A percentile compares a stretch with the other conserved stretches of the same genome.
phyloP scores from a whole-genome alignment of 1,140 invertebrate genomes.

The Heliothis subflexa region DNA sequence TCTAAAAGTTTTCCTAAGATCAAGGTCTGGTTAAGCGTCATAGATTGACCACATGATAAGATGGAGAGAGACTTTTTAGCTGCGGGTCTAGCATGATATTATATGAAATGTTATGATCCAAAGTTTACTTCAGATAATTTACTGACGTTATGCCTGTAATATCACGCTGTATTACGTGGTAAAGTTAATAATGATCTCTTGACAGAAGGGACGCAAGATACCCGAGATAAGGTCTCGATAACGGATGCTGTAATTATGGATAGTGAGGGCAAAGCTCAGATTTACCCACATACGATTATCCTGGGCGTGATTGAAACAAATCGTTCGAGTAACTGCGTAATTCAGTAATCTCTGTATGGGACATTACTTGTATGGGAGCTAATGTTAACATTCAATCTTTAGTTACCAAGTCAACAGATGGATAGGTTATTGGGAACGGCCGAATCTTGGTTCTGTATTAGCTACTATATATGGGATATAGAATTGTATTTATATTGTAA shows the following conservation, averaged over 20 bases:
- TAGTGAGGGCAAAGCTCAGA: background rate
- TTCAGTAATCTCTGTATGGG: no score
- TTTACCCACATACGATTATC: constrained; percentile 4
- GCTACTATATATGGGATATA: background rate
- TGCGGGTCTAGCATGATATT: constrained; percentile 2
- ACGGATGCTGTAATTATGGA: constrained; percentile 31
- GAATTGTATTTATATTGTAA: background rate
- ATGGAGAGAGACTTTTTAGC: background rate
- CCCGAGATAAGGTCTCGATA: background rate
- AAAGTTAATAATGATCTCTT: constrained; percentile 6
- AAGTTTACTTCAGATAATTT: background rate
- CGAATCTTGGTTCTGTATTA: no score
- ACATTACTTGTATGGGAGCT: no score
- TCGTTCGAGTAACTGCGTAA: background rate
- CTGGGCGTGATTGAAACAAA: constrained; percentile 30
- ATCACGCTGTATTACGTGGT: background rate
- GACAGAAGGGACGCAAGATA: background rate
- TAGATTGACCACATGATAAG: background rate
- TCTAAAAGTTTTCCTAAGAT: constrained; percentile 20
- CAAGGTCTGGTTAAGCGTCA: background rate
- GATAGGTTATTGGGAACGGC: no score
- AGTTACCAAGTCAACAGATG: no score
- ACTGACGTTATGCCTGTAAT: background rate
- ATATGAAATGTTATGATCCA: constrained; percentile 8
- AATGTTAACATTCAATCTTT: no score